Conservation (phyloP, 2,113 vertebrate genomes). For the Papio anubis region DNA sequence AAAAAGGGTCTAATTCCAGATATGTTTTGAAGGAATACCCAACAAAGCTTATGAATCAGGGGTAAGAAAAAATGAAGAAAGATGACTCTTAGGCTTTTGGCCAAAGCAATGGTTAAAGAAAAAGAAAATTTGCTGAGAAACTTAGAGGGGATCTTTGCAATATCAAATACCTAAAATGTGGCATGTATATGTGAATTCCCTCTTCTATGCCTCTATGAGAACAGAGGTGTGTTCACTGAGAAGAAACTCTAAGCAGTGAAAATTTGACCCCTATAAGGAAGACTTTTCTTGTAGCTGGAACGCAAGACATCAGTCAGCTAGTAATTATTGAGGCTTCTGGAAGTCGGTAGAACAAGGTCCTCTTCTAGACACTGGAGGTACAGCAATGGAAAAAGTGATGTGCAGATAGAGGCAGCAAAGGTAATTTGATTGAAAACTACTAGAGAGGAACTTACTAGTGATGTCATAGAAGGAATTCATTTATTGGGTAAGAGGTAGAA, state of each 20-base stretch:
- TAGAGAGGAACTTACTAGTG: neutral
- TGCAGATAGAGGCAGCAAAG: neutral
- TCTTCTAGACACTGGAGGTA: neutral
- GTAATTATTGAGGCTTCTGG: neutral
- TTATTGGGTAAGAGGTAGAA: neutral
- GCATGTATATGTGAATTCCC: neutral
- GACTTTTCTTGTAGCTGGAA: neutral
- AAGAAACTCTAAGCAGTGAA: neutral
- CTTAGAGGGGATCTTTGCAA: neutral
- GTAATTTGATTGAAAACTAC: neutral
- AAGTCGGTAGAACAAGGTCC: neutral
- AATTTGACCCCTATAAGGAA: neutral
- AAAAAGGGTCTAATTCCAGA: neutral
- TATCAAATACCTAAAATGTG: neutral
- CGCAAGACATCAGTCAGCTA: neutral
- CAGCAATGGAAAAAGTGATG: neutral
- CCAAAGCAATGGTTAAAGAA: neutral
- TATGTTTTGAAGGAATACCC: neutral
- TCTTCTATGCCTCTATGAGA: neutral
- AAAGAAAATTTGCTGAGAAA: neutral
- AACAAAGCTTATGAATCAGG: neutral
- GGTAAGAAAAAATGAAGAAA: neutral
- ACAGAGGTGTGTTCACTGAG: neutral
- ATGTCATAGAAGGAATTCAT: neutral
- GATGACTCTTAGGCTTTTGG: neutral